phyloP scores from a whole-genome alignment of 2,888 invertebrate genomes.

The Melieria crassipennis region DNA sequence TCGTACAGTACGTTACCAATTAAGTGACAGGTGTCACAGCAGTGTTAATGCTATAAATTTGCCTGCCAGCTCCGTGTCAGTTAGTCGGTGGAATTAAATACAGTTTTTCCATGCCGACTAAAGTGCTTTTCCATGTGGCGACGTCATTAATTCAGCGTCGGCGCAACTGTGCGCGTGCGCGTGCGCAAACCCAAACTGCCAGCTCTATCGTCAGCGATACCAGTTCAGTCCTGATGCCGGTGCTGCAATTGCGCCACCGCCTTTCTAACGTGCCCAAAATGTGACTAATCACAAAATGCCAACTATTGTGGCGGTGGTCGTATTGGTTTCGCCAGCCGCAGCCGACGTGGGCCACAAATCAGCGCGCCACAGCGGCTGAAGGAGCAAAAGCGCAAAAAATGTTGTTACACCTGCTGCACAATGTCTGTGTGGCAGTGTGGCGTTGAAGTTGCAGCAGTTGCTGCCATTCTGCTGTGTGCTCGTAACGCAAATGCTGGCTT shows the following conservation, averaged over 20 bases:
- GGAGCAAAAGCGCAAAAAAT: background rate
- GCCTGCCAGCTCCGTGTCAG: slow-evolving; percentile 17
- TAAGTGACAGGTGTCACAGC: slow-evolving; percentile 42
- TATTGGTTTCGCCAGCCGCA: background rate
- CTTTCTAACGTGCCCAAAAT: slow-evolving; percentile 24
- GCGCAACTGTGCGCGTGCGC: no score
- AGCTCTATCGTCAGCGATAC: background rate
- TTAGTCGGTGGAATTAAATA: background rate
- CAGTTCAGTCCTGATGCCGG: background rate
- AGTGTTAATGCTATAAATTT: slow-evolving; percentile 39
- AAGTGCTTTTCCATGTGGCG: slow-evolving; percentile 36
- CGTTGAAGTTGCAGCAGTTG: no score
- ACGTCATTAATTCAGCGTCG: slow-evolving; percentile 25
- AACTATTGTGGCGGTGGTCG: background rate
- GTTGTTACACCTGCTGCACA: slow-evolving; percentile 29
- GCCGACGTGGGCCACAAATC: background rate
- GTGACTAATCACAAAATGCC: slow-evolving; percentile 2
- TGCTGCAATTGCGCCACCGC: slow-evolving; percentile 1
- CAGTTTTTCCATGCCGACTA: slow-evolving; percentile 24
- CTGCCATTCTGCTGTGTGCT: no score
- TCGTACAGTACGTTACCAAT: slow-evolving; percentile 42
- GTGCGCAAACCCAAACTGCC: no score
- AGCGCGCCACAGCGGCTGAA: background rate
- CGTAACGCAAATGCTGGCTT: no score
- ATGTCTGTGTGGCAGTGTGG: background rate